Conservation (phyloP, 2,797 vertebrate genomes). For the Sorex maritimensis region DNA sequence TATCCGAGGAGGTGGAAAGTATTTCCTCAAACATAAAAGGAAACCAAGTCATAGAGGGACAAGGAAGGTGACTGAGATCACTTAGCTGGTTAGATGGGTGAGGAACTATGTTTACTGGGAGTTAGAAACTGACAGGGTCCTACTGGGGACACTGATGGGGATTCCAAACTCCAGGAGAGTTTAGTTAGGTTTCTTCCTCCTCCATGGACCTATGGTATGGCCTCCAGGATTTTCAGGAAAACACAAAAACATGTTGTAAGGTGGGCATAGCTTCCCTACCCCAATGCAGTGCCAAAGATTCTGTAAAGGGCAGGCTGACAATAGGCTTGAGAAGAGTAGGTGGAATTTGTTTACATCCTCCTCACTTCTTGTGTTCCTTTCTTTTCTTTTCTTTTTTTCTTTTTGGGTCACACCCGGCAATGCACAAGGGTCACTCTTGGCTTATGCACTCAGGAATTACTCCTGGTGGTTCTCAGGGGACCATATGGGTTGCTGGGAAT, state of each 20-base stretch:
- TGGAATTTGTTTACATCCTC: background rate
- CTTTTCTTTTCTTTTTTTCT: too few relatives aligned
- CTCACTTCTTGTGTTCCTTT: background rate
- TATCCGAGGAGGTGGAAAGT: too few relatives aligned
- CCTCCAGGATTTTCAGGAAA: conserved; percentile 19
- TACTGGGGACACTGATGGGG: background rate
- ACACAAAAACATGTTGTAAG: background rate
- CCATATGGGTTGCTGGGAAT: too few relatives aligned
- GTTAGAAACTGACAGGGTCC: too few relatives aligned
- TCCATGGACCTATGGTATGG: background rate
- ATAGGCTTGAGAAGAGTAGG: background rate
- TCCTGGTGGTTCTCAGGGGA: too few relatives aligned
- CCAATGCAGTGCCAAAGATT: background rate
- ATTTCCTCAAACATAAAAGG: background rate
- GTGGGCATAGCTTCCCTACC: background rate
- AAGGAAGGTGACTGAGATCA: background rate
- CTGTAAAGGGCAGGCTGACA: background rate
- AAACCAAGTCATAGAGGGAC: background rate
- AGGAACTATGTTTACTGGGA: background rate
- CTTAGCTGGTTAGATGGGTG: background rate
- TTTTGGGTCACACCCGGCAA: too few relatives aligned
- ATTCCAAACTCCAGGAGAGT: background rate
- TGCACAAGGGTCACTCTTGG: too few relatives aligned
- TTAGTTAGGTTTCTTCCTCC: background rate
- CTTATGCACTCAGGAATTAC: too few relatives aligned